Evolutionary conservation across 2,888 invertebrate genomes (phyloP).

Genomic region (Troilus luridus): DNA sequence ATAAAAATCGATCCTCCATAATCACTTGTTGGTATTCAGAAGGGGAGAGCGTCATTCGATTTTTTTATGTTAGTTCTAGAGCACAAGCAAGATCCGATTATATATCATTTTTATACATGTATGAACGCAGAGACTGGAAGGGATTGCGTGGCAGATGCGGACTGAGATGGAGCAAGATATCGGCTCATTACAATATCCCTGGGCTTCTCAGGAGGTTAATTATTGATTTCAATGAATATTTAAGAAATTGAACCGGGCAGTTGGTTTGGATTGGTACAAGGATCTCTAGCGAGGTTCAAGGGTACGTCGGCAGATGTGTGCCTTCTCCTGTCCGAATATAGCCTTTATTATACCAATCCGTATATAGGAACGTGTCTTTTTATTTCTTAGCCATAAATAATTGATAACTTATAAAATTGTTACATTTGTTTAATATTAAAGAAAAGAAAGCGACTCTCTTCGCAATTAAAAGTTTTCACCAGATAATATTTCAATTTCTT

Average conservation of each 20-base stretch:
- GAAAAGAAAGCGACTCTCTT: no score
- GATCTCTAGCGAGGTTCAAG: slow-evolving; percentile 14
- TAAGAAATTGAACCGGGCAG: slow-evolving; percentile 38
- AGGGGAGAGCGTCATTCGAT: not conserved
- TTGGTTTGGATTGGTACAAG: slow-evolving; percentile 31
- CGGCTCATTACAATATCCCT: slow-evolving; percentile 43
- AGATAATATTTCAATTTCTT: no score
- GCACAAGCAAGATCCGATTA: not conserved
- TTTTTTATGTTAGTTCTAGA: not conserved
- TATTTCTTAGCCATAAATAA: not conserved
- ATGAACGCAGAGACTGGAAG: not conserved
- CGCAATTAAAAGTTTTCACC: no score
- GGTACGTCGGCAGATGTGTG: slow-evolving; percentile 4
- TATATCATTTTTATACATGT: not conserved
- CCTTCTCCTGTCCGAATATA: not conserved
- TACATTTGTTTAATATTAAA: no score
- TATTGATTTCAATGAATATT: slow-evolving; percentile 57
- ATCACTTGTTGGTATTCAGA: not conserved
- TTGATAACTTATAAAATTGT: no score
- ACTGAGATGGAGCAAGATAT: slow-evolving; percentile 10
- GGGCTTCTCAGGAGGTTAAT: slow-evolving; percentile 29
- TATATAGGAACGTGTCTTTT: not conserved
- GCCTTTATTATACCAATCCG: not conserved
- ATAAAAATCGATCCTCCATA: not conserved
- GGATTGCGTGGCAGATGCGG: slow-evolving; percentile 42